A percentile compares a stretch with the other conserved stretches of the same genome.
Evolutionary conservation across 2,113 vertebrate species (phyloP).

Genomic region (human): DNA sequence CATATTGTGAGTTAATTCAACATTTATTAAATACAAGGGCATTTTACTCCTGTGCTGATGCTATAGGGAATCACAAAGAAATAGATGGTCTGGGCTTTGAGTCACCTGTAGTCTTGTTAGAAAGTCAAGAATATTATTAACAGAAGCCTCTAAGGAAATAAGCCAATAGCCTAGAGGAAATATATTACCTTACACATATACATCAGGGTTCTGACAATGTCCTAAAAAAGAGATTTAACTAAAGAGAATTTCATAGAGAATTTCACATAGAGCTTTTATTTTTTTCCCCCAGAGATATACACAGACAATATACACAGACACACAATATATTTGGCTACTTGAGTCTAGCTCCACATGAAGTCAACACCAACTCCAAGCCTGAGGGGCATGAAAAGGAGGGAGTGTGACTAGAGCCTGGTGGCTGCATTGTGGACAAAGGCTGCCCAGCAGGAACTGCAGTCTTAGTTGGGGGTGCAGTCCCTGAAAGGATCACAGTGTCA

Average conservation of each 20-base stretch:
- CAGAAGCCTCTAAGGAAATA: neutral
- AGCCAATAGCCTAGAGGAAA: neutral
- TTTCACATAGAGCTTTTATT: too few species aligned
- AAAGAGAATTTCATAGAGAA: neutral
- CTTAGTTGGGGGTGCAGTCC: fast-evolving
- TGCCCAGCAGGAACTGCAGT: neutral
- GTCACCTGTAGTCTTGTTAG: neutral
- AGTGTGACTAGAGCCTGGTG: neutral
- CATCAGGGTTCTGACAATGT: neutral
- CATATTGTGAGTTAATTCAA: neutral
- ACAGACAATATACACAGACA: neutral
- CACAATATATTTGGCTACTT: too few species aligned
- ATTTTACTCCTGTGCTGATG: neutral
- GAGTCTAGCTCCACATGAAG: neutral
- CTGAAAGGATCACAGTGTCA: neutral
- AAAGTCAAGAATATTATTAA: neutral
- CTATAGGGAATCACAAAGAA: neutral
- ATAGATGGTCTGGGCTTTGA: neutral
- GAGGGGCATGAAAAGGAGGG: neutral
- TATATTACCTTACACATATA: neutral
- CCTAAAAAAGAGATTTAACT: neutral
- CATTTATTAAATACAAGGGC: neutral
- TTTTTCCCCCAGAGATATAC: fast-evolving
- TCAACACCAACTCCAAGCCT: neutral
- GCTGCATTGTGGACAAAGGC: neutral